Evolutionary conservation across 2,888 invertebrate genomes (phyloP).

Genomic region (Petrolisthes cinctipes): DNA sequence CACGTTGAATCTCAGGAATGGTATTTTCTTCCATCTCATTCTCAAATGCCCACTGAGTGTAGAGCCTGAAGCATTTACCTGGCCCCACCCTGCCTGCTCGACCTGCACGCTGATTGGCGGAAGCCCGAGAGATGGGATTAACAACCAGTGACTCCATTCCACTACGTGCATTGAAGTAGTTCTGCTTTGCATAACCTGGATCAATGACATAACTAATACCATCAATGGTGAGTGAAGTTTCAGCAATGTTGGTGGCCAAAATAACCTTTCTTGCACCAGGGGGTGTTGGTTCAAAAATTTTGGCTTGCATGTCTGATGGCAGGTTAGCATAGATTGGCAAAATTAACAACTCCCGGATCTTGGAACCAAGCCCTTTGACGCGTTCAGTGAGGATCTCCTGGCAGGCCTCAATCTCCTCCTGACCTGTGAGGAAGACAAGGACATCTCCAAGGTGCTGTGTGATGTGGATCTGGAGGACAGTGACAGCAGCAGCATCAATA

Average conservation of each 20-base stretch:
- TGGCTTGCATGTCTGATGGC: slow-evolving; percentile 98
- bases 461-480: slow-evolving; percentile 96
- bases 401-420: slow-evolving; percentile 91
- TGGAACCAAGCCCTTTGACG: slow-evolving; percentile 90
- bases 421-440: slow-evolving; percentile 94
- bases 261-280: slow-evolving; percentile 92
- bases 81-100: slow-evolving; percentile 95
- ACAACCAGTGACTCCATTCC: slow-evolving; percentile 99
- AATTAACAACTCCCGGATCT: slow-evolving; percentile 91
- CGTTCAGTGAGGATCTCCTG: slow-evolving; percentile 91
- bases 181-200: slow-evolving; percentile 99
- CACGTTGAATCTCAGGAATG: slow-evolving; percentile 97
- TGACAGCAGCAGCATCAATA: slow-evolving; percentile 97
- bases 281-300: slow-evolving; percentile 98
- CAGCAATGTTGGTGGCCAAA: slow-evolving; percentile 98
- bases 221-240: slow-evolving; percentile 98
- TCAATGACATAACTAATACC: slow-evolving; percentile 99
- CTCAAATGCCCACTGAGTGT: slow-evolving; percentile 98
- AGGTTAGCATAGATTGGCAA: slow-evolving; percentile 98
- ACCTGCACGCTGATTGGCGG: slow-evolving; percentile 97
- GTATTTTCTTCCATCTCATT: slow-evolving; percentile 98
- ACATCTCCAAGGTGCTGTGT: slow-evolving; percentile 97
- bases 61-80: slow-evolving; percentile 97
- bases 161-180: slow-evolving; percentile 95
- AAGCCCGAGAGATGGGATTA: slow-evolving; percentile 97